phyloP scores from a whole-genome alignment of 2,797 vertebrate species.

The Hydrocynus forskahlii region DNA sequence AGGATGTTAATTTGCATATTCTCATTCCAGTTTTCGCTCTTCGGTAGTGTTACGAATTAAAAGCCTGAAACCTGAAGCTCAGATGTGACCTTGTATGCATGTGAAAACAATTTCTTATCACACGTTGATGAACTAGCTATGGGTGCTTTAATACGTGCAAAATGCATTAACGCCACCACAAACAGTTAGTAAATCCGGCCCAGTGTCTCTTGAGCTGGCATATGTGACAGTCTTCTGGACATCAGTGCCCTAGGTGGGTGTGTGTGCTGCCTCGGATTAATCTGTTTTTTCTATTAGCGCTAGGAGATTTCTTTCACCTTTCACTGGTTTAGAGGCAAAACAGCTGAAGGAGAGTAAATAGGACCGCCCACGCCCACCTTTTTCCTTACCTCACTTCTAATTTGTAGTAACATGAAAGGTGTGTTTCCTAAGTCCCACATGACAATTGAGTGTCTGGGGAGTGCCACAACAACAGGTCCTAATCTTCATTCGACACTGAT shows the following conservation, averaged over 20 bases:
- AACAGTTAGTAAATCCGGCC: background rate
- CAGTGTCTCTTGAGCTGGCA: constrained; percentile 18
- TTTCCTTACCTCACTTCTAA: constrained; percentile 16
- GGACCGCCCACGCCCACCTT: background rate
- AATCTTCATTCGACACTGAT: constrained; percentile 14
- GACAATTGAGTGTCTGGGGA: background rate
- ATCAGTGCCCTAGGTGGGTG: constrained; percentile 4
- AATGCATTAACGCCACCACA: too few species aligned
- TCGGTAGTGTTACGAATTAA: too few species aligned
- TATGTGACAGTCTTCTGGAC: background rate
- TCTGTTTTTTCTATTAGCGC: constrained; percentile 45
- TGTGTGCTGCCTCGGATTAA: background rate
- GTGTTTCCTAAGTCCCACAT: background rate
- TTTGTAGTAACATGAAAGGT: background rate
- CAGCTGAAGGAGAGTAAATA: constrained; percentile 33
- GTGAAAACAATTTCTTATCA: too few species aligned
- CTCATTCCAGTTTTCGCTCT: too few species aligned
- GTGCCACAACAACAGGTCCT: background rate
- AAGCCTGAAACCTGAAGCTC: too few species aligned
- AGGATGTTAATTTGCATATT: too few species aligned
- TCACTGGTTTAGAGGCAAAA: constrained; percentile 25
- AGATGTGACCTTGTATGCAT: too few species aligned
- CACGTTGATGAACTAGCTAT: too few species aligned
- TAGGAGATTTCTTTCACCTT: constrained; percentile 46
- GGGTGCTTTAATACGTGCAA: too few species aligned